Evolutionary conservation across 2,888 invertebrate genomes (phyloP).

Genomic region (Tinea trinotella): DNA sequence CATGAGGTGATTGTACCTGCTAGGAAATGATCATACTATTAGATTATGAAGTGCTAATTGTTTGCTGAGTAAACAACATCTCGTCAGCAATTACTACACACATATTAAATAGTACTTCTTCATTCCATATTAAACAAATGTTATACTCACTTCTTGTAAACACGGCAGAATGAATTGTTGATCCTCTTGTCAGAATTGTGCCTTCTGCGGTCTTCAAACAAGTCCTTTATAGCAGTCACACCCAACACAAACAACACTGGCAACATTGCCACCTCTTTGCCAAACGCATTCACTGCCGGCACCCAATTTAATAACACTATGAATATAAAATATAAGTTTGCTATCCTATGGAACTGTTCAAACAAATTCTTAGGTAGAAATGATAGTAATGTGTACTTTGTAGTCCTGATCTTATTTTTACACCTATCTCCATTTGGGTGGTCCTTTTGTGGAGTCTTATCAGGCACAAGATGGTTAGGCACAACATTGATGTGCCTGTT

Average conservation of each 20-base stretch:
- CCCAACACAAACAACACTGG: constrained; percentile 95
- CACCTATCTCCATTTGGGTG: constrained; percentile 89
- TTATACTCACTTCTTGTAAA: constrained; percentile 88
- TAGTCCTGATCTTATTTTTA: constrained; percentile 91
- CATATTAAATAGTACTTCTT: background rate
- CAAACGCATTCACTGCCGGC: constrained; percentile 94
- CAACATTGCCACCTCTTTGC: constrained; percentile 95
- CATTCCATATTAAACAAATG: background rate
- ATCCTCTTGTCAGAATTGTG: constrained; percentile 93
- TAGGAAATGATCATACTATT: constrained; percentile 3
- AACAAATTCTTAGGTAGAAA: constrained; percentile 96
- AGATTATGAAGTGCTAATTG: constrained; percentile 7
- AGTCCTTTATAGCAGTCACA: constrained; percentile 95
- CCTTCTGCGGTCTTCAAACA: constrained; percentile 93
- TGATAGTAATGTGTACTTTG: constrained; percentile 93
- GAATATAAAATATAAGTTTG: constrained; percentile 97
- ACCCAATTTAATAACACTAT: constrained; percentile 97
- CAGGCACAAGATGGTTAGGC: constrained; percentile 89
- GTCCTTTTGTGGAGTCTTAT: constrained; percentile 82
- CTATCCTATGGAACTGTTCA: constrained; percentile 98
- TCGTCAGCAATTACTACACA: background rate
- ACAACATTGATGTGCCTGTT: constrained; percentile 81
- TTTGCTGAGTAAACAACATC: constrained; percentile 9
- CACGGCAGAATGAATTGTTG: constrained; percentile 92
- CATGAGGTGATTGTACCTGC: constrained; percentile 2